These are phyloP conservation scores for Hirudo medicinalis DNA, from an alignment of 1,140 invertebrate species.

Conservation along the genomic window DNA sequence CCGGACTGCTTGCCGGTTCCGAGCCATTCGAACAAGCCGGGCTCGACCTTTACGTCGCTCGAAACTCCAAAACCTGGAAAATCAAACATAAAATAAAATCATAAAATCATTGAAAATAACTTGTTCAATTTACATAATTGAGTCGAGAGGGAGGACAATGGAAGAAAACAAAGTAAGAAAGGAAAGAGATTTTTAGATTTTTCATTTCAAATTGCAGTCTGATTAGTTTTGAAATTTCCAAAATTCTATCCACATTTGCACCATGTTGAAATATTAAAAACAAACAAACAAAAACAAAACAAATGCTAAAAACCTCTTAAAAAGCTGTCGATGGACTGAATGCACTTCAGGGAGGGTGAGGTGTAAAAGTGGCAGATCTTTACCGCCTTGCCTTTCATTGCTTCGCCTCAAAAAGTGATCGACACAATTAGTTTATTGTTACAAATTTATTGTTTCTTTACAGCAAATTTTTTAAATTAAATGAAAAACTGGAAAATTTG, in stretches of 20 bases:
- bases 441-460: no score
- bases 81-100: background rate
- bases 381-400: conserved; percentile 54
- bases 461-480: background rate
- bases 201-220: no score
- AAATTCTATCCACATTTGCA: background rate
- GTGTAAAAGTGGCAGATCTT: conserved; percentile 60
- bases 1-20: conserved; percentile 65
- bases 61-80: background rate
- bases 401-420: conserved; percentile 39
- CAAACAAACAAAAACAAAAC: background rate
- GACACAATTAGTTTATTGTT: background rate
- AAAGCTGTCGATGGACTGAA: conserved; percentile 67
- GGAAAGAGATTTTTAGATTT: background rate
- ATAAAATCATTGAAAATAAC: background rate
- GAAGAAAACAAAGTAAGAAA: no score
- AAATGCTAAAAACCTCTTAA: conserved; percentile 32
- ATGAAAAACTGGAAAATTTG: background rate
- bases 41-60: conserved; percentile 53
- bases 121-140: background rate
- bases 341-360: conserved; percentile 72
- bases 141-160: no score
- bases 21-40: conserved; percentile 79
- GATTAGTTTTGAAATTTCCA: background rate
- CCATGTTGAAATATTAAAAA: background rate